Evolutionary conservation across 2,113 vertebrate species (phyloP).

Genomic region (Fregetta grallaria): DNA sequence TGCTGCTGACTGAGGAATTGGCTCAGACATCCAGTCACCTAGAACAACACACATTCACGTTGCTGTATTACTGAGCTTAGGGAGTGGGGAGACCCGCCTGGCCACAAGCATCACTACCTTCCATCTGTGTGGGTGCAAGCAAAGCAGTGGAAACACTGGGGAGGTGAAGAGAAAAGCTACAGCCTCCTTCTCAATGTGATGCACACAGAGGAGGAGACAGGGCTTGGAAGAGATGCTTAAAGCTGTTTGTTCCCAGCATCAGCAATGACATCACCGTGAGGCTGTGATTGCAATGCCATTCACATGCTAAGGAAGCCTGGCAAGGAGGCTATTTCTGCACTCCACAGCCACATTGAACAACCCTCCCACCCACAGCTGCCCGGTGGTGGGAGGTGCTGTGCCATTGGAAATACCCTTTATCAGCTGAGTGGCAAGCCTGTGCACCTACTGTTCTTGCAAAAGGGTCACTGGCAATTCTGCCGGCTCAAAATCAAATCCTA

Average conservation of each 20-base stretch:
- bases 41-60: background rate
- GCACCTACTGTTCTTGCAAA: background rate
- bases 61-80: background rate
- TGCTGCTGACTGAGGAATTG: slow-evolving; percentile 58
- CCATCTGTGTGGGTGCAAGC: background rate
- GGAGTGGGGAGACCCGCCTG: background rate
- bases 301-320: background rate
- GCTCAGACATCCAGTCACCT: slow-evolving; percentile 48
- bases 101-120: background rate
- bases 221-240: background rate
- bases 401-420: background rate
- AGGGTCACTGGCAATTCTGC: background rate
- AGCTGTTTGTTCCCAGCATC: background rate
- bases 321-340: background rate
- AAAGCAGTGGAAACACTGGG: background rate
- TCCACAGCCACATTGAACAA: background rate
- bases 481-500: background rate
- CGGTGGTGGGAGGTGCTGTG: background rate
- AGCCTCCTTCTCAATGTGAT: background rate
- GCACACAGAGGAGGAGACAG: background rate
- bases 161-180: background rate
- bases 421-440: background rate
- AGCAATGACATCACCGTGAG: background rate
- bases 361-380: background rate
- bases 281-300: background rate